phyloP scores from a whole-genome alignment of 2,888 invertebrate species.

The Cremastobaeus sp. region DNA sequence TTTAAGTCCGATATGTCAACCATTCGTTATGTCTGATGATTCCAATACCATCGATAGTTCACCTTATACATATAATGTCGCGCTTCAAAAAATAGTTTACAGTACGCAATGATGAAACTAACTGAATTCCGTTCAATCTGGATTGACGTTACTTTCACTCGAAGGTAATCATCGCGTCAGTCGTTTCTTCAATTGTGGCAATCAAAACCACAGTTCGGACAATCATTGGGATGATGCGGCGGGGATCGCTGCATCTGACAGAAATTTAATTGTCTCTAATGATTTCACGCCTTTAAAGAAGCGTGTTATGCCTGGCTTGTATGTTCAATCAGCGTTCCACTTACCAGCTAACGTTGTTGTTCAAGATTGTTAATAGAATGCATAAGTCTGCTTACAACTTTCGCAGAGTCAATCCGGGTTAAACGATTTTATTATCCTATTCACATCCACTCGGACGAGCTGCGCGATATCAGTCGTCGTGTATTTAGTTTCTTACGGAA shows the following conservation, averaged over 20 bases:
- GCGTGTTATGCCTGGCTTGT: conserved; percentile 21
- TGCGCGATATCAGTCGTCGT: conserved; percentile 38
- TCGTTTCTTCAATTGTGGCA: conserved; percentile 30
- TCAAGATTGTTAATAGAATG: conserved; percentile 49
- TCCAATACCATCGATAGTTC: conserved; percentile 55
- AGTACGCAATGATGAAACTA: conserved; percentile 44
- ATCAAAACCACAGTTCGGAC: conserved; percentile 12
- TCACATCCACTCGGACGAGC: conserved; percentile 23
- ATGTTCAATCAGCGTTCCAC: conserved; percentile 28
- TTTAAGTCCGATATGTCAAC: conserved; percentile 63
- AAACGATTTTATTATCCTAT: conserved; percentile 55
- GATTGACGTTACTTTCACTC: conserved; percentile 21
- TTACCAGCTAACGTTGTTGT: conserved; percentile 31
- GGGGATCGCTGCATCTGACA: conserved; percentile 1
- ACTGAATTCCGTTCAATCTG: conserved; percentile 34
- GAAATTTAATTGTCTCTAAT: conserved; percentile 18
- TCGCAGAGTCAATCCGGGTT: conserved; percentile 55
- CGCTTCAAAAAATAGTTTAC: conserved; percentile 65
- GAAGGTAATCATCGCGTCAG: conserved; percentile 16
- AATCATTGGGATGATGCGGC: conserved; percentile 8
- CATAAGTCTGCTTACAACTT: conserved; percentile 35
- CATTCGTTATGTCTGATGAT: conserved; percentile 61
- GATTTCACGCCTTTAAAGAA: conserved; percentile 4
- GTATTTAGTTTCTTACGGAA: conserved; percentile 56
- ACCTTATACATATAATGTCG: conserved; percentile 37